phyloP scores from a whole-genome alignment of 2,113 vertebrate species.

The Theristicus caerulescens region DNA sequence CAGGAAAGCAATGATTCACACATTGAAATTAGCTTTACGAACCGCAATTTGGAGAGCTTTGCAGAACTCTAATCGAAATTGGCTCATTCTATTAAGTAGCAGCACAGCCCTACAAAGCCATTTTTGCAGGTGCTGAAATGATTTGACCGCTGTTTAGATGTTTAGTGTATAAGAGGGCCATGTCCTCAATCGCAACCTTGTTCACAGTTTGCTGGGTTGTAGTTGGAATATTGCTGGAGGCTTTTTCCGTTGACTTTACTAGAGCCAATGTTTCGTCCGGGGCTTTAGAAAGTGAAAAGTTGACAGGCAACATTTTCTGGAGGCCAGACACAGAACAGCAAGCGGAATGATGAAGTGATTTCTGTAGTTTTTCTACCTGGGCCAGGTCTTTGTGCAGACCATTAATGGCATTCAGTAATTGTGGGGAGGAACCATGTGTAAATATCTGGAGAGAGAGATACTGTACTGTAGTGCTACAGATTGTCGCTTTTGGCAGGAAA shows the following conservation, averaged over 20 bases:
- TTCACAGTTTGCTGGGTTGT: background rate
- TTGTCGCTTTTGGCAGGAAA: background rate
- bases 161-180: background rate
- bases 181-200: background rate
- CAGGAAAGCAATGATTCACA: conserved; percentile 64
- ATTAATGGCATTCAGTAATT: background rate
- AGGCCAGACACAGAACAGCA: background rate
- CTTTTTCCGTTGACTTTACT: background rate
- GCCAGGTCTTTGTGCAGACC: background rate
- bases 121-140: conserved; percentile 40
- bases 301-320: background rate
- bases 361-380: background rate
- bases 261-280: background rate
- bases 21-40: conserved; percentile 59
- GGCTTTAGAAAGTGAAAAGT: background rate
- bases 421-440: background rate
- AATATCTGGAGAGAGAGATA: background rate
- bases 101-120: background rate
- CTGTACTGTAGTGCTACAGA: background rate
- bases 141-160: background rate
- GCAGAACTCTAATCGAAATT: conserved; percentile 35
- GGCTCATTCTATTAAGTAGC: conserved; percentile 21
- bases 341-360: background rate
- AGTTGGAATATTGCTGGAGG: background rate
- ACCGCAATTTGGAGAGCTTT: conserved; percentile 30